Percentiles rank a stretch among this genome's conserved stretches.
phyloP scores from a whole-genome alignment of 2,888 invertebrate species.

The Malthinus flaveolus region DNA sequence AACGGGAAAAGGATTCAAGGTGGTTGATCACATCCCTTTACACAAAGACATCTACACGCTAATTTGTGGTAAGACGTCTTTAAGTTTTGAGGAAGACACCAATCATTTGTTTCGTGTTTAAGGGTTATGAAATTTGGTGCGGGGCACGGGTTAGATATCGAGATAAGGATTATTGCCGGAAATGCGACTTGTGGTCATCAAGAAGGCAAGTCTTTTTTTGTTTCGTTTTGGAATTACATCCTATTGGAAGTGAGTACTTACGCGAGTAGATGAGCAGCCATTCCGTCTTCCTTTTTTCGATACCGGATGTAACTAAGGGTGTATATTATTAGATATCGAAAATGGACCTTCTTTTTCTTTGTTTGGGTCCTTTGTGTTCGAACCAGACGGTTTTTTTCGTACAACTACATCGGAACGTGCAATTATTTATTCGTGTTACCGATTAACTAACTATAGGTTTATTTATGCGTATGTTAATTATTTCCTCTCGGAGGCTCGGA shows the following conservation, averaged over 20 bases:
- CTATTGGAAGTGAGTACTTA: not conserved
- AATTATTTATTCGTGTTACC: conserved; percentile 30
- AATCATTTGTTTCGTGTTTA: conserved; percentile 33
- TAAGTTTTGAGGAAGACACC: conserved; percentile 32
- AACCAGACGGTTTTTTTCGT: conserved; percentile 30
- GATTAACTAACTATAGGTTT: conserved; percentile 31
- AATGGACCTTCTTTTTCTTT: conserved; percentile 21
- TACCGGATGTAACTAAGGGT: conserved; percentile 20
- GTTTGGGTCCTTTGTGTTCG: conserved; percentile 7
- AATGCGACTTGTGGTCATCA: not conserved
- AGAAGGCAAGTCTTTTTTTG: not conserved
- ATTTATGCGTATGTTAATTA: conserved; percentile 34
- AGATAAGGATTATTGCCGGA: conserved; percentile 11
- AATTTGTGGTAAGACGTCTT: conserved; percentile 35
- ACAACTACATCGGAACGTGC: conserved; percentile 27
- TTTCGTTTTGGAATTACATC: not conserved
- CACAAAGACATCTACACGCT: conserved; percentile 27
- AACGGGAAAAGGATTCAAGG: conserved; percentile 44
- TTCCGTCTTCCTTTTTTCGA: not conserved
- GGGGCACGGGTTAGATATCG: conserved; percentile 21
- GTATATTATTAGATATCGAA: conserved; percentile 20
- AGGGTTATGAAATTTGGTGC: conserved; percentile 15
- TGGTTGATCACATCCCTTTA: conserved; percentile 42
- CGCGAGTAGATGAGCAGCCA: not conserved
- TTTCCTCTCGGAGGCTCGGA: conserved; percentile 23